These are phyloP conservation scores for Panthera uncia DNA, from an alignment of 2,113 vertebrate genomes.

Conservation along the genomic window DNA sequence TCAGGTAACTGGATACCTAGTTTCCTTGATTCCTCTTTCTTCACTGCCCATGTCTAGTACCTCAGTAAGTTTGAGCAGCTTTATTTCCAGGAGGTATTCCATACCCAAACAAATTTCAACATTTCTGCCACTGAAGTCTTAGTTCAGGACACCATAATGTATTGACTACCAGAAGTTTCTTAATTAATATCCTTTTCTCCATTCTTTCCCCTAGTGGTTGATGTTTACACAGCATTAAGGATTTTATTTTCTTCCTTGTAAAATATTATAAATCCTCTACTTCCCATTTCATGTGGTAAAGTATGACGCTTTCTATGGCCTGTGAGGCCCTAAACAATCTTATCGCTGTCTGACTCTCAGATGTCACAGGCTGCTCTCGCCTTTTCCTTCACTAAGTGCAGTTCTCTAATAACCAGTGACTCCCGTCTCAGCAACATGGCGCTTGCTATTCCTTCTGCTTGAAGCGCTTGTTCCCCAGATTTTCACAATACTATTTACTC, in stretches of 20 bases:
- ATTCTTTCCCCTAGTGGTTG: neutral
- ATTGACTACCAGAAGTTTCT: neutral
- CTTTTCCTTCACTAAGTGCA: neutral
- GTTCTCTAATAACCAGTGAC: neutral
- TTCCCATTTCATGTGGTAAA: neutral
- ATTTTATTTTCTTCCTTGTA: neutral
- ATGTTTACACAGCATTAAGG: neutral
- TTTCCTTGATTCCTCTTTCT: neutral
- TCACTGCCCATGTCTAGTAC: neutral
- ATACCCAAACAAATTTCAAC: neutral
- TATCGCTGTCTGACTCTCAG: neutral
- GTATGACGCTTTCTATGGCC: neutral
- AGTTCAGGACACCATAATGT: neutral
- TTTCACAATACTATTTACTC: neutral
- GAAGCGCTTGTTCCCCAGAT: neutral
- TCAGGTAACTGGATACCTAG: neutral
- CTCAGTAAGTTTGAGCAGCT: neutral
- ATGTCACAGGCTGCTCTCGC: neutral
- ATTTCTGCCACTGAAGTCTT: neutral
- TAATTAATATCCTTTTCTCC: neutral
- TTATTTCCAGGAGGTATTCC: neutral
- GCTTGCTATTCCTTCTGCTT: neutral
- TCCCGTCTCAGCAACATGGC: neutral
- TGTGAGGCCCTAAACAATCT: accelerated
- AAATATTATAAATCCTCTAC: neutral